phyloP scores from a whole-genome alignment of 2,113 vertebrate species.

The Plestiodon gilberti region DNA sequence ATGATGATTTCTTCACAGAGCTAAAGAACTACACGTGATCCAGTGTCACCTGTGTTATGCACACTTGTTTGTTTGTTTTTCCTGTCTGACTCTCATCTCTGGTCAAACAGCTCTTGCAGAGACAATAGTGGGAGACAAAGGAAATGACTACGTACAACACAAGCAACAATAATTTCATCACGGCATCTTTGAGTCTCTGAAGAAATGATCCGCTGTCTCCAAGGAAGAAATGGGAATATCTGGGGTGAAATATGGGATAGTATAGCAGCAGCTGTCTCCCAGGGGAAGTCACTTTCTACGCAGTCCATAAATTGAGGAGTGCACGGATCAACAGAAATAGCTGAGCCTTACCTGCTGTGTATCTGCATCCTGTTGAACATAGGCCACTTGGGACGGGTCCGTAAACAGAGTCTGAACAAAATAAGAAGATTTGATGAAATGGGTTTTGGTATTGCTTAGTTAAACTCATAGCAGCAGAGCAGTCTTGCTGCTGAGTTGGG shows the following conservation, averaged over 20 bases:
- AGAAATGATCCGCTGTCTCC: background rate
- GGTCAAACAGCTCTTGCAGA: background rate
- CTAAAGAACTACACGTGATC: background rate
- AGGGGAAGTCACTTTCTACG: background rate
- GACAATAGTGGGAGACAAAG: background rate
- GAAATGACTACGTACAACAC: background rate
- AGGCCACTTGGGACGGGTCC: slow-evolving; percentile 95
- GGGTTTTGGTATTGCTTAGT: slow-evolving; percentile 39
- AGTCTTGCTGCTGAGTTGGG: slow-evolving; percentile 10
- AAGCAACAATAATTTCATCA: background rate
- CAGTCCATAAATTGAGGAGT: background rate
- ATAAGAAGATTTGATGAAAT: slow-evolving; percentile 60
- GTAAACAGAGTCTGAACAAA: slow-evolving; percentile 90
- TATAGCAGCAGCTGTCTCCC: fast-evolving
- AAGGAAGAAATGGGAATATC: background rate
- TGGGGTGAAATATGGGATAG: background rate
- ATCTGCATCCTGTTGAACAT: slow-evolving; percentile 95
- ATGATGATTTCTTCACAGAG: background rate
- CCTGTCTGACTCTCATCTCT: background rate
- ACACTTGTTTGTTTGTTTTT: too few species aligned
- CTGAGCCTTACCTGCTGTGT: slow-evolving; percentile 87
- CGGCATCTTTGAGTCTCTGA: background rate
- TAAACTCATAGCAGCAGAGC: slow-evolving; percentile 32
- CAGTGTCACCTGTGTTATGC: background rate
- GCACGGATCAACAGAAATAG: slow-evolving; percentile 18